Evolutionary conservation across 2,797 vertebrate species (phyloP).

Genomic region (Garrulus glandarius): DNA sequence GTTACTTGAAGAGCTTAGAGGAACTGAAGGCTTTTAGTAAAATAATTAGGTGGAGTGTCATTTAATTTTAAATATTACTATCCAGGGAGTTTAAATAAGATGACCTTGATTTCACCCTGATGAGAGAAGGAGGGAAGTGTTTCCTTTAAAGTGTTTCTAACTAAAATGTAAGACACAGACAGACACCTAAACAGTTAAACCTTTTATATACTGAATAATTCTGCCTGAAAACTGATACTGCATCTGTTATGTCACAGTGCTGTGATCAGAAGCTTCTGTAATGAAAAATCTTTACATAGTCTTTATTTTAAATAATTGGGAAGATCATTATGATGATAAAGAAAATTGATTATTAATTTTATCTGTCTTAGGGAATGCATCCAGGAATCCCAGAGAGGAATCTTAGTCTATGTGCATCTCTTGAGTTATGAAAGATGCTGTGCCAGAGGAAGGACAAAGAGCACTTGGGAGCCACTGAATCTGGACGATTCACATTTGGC

Average conservation of each 20-base stretch:
- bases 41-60: neutral
- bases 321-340: neutral
- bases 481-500: neutral
- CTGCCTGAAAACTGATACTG: neutral
- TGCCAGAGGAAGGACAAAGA: neutral
- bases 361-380: neutral
- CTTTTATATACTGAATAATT: neutral
- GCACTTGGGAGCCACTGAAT: neutral
- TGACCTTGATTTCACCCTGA: neutral
- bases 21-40: neutral
- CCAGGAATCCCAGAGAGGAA: neutral
- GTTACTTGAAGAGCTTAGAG: neutral
- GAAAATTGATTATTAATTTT: neutral
- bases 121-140: neutral
- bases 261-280: neutral
- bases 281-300: neutral
- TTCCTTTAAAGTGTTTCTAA: neutral
- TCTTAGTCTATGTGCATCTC: neutral
- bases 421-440: neutral
- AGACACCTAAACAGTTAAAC: neutral
- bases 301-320: neutral
- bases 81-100: neutral
- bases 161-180: neutral
- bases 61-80: neutral
- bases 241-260: neutral